These are phyloP conservation scores for Kryphioiulus occultus DNA, from an alignment of 2,888 invertebrate genomes.

Conservation along the genomic window DNA sequence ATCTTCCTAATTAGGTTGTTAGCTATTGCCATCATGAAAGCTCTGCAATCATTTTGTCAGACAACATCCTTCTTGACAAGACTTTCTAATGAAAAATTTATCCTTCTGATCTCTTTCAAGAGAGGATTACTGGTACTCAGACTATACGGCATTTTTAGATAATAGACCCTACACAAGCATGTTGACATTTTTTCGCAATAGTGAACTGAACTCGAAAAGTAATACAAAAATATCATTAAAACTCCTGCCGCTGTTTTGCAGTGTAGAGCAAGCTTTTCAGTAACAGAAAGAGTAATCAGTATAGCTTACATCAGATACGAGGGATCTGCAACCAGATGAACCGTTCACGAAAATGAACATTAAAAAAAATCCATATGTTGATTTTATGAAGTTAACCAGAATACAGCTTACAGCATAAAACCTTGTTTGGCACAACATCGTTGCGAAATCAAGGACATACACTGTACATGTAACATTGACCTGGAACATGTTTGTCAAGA, in stretches of 20 bases:
- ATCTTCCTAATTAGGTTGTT: conserved; percentile 39
- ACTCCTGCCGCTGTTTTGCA: background rate
- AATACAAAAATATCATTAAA: background rate
- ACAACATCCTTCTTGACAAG: conserved; percentile 36
- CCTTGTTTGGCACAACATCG: background rate
- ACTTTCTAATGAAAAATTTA: conserved; percentile 38
- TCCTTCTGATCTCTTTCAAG: conserved; percentile 39
- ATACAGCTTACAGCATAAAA: background rate
- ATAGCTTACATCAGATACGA: background rate
- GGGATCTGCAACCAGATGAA: background rate
- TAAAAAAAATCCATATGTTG: background rate
- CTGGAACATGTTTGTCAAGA: no score
- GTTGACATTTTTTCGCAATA: background rate
- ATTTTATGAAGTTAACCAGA: background rate
- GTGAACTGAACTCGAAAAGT: background rate
- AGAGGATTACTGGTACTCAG: conserved; percentile 1
- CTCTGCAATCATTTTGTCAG: conserved; percentile 6
- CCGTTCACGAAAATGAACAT: background rate
- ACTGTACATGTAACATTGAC: no score
- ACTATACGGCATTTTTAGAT: background rate
- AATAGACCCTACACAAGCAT: background rate
- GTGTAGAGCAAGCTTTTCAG: background rate
- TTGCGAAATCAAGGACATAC: background rate
- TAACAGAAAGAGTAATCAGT: background rate
- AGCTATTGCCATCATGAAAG: conserved; percentile 32